Evolutionary conservation across 2,888 invertebrate species (phyloP).

Genomic region (Drosophila anomalipes): DNA sequence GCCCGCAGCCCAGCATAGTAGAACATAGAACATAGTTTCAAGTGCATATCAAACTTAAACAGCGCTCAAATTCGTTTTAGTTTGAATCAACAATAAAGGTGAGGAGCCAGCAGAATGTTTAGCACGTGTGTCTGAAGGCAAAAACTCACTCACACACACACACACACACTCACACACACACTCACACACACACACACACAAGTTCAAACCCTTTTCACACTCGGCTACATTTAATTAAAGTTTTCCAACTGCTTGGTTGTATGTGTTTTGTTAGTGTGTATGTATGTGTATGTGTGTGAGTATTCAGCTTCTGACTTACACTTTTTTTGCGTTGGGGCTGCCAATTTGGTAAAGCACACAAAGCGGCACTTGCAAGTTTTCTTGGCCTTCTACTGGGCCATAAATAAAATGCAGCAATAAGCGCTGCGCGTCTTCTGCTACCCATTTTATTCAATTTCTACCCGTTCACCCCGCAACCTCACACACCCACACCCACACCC

Average conservation of each 20-base stretch:
- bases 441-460: constrained; percentile 17
- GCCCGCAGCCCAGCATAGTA: constrained; percentile 6
- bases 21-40: constrained; percentile 3
- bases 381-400: constrained; percentile 64
- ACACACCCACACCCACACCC: neutral
- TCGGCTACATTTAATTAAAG: constrained; percentile 68
- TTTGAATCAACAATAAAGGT: constrained; percentile 38
- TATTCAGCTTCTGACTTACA: constrained; percentile 20
- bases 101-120: neutral
- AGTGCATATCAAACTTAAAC: constrained; percentile 45
- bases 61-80: constrained; percentile 19
- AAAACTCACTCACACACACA: neutral
- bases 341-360: constrained; percentile 61
- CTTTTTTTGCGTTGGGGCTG: constrained; percentile 34
- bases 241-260: constrained; percentile 53
- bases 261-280: neutral
- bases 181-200: neutral
- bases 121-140: constrained; percentile 22
- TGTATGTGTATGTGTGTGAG: constrained; percentile 3
- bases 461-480: neutral
- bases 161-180: neutral
- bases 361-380: constrained; percentile 57
- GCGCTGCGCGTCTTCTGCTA: constrained; percentile 28
- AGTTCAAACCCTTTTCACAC: constrained; percentile 7
- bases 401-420: constrained; percentile 74